These are phyloP conservation scores for Caloenas nicobarica DNA, from an alignment of 2,113 vertebrate genomes.

Conservation along the genomic window DNA sequence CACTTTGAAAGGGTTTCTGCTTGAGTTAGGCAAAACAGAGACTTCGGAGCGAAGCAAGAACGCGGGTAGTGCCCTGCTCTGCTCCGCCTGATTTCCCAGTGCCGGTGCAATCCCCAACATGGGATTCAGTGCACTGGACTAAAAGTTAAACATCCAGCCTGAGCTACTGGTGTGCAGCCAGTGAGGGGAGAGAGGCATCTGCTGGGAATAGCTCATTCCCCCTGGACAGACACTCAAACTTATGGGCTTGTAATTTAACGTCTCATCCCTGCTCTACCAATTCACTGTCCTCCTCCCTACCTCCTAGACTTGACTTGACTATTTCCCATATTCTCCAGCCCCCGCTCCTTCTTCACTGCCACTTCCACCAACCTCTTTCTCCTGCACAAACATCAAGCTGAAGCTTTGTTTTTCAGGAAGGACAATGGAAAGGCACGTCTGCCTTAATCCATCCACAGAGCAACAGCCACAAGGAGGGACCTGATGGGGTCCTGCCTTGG, in stretches of 20 bases:
- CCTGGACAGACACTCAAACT: not conserved
- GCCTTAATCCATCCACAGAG: not conserved
- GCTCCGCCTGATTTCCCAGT: not conserved
- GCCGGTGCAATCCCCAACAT: not conserved
- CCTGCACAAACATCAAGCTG: not conserved
- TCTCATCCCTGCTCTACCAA: not conserved
- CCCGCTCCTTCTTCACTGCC: not conserved
- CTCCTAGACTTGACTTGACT: not conserved
- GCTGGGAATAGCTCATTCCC: not conserved
- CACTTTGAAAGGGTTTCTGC: not conserved
- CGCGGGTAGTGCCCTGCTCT: not conserved
- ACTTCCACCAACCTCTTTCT: too few species aligned
- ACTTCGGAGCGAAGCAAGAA: not conserved
- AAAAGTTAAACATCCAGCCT: not conserved
- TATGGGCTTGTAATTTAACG: not conserved
- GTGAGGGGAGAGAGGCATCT: not conserved
- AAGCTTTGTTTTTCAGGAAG: not conserved
- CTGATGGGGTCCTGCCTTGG: not conserved
- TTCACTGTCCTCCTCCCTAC: not conserved
- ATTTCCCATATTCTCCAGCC: not conserved
- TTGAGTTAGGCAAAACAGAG: not conserved
- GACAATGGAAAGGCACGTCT: not conserved
- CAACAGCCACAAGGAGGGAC: not conserved
- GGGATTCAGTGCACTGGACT: not conserved
- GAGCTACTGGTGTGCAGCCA: not conserved